phyloP scores from a whole-genome alignment of 2,113 vertebrate genomes.

The Grus americana region DNA sequence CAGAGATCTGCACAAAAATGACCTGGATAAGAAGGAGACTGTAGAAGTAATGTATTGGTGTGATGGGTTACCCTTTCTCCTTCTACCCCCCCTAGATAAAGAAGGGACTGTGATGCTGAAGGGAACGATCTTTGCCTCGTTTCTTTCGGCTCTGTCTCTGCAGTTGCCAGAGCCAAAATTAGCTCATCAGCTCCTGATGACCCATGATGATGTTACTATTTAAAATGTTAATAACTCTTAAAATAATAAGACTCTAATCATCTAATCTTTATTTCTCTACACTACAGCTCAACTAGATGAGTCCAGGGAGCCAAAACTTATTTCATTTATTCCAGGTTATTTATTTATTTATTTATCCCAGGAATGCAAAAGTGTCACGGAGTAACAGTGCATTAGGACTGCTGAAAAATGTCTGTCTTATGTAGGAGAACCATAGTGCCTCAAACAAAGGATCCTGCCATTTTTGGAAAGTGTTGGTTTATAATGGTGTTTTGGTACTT shows the following conservation, averaged over 20 bases:
- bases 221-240: conserved; percentile 12
- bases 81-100: background rate
- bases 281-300: background rate
- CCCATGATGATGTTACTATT: background rate
- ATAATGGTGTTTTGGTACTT: background rate
- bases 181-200: conserved; percentile 13
- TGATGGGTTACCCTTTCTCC: background rate
- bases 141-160: background rate
- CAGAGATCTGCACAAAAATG: background rate
- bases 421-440: background rate
- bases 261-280: background rate
- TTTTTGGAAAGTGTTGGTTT: background rate
- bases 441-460: background rate
- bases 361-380: background rate
- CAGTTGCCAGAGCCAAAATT: background rate
- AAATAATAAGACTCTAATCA: conserved; percentile 22
- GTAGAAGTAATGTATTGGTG: background rate
- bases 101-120: background rate
- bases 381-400: background rate
- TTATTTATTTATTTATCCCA: background rate
- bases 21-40: background rate
- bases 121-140: background rate
- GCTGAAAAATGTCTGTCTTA: background rate
- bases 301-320: background rate
- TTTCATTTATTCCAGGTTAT: background rate